Conservation (phyloP, 2,888 invertebrate genomes). For the Neoascia interrupta region DNA sequence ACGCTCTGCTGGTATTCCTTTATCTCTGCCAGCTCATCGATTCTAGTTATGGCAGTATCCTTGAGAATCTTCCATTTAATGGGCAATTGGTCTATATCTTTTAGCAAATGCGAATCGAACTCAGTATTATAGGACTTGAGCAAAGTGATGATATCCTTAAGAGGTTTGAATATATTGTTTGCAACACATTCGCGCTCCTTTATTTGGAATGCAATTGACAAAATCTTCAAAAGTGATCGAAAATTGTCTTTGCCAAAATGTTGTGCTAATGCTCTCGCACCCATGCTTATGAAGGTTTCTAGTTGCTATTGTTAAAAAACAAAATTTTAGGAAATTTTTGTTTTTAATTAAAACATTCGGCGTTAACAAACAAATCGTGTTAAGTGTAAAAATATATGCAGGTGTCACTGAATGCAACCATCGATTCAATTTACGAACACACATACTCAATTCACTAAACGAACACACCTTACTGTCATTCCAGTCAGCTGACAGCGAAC, state of each 20-base stretch:
- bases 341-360: no score
- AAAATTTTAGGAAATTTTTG: conserved; percentile 19
- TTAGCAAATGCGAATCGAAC: conserved; percentile 88
- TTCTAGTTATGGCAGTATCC: conserved; percentile 89
- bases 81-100: conserved; percentile 91
- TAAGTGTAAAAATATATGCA: no score
- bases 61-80: conserved; percentile 93
- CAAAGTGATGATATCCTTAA: conserved; percentile 91
- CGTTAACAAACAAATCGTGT: no score
- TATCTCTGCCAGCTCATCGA: conserved; percentile 91
- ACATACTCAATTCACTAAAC: no score
- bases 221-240: conserved; percentile 88
- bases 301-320: conserved; percentile 83
- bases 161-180: conserved; percentile 93
- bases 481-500: no score
- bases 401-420: no score
- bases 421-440: no score
- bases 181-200: conserved; percentile 88
- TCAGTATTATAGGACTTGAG: conserved; percentile 92
- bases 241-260: conserved; percentile 91
- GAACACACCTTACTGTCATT: no score
- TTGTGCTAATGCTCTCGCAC: conserved; percentile 86
- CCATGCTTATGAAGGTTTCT: conserved; percentile 87
- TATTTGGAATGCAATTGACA: conserved; percentile 86
- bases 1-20: conserved; percentile 93